Evolutionary conservation across 1,140 invertebrate species (phyloP).

Genomic region (Aphis gossypii): DNA sequence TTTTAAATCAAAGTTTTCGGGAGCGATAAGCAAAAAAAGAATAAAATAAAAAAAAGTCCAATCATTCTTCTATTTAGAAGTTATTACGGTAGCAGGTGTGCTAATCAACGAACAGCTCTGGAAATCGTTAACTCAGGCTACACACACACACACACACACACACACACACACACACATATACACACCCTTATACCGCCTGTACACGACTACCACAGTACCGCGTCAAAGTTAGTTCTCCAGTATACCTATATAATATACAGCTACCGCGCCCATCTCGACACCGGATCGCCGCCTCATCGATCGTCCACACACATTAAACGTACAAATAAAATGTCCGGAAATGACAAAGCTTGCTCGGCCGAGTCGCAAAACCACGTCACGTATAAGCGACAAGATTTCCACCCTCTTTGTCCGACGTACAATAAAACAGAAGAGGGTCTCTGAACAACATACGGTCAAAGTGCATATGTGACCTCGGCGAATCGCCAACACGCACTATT

Average conservation of each 20-base stretch:
- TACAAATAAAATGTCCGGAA: conserved; percentile 42
- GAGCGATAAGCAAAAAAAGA: neutral
- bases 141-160: neutral
- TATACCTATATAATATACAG: neutral
- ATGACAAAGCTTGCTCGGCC: conserved; percentile 46
- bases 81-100: conserved; percentile 48
- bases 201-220: neutral
- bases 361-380: conserved; percentile 54
- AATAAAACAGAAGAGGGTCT: neutral
- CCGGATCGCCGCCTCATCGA: conserved; percentile 37
- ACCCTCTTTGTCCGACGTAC: neutral
- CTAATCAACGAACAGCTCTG: conserved; percentile 49
- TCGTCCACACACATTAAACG: conserved; percentile 39
- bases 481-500: neutral
- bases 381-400: conserved; percentile 55
- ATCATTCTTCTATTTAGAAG: conserved; percentile 51
- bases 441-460: neutral
- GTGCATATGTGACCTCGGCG: neutral
- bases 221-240: neutral
- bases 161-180: neutral
- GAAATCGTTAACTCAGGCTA: conserved; percentile 40
- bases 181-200: neutral
- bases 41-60: neutral
- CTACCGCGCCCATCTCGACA: neutral
- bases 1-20: neutral